phyloP scores from a whole-genome alignment of 2,888 invertebrate species.

The Apotomis betuletana region DNA sequence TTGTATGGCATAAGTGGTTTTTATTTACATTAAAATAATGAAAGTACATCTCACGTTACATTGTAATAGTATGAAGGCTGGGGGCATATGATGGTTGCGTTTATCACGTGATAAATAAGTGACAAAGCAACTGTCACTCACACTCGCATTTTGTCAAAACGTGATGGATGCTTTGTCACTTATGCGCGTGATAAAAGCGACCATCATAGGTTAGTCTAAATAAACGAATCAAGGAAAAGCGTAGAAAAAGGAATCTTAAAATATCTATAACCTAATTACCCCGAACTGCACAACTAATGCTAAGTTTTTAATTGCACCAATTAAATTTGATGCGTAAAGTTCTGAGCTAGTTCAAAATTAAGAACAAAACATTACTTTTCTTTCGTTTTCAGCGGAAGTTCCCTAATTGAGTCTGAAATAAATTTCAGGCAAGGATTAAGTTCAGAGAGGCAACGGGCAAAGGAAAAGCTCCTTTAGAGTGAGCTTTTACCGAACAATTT shows the following conservation, averaged over 20 bases:
- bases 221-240: no score
- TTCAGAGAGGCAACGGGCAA: conserved; percentile 41
- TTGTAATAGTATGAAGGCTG: no score
- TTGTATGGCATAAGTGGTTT: no score
- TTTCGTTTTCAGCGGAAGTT: conserved; percentile 42
- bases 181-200: no score
- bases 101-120: no score
- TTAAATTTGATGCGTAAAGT: conserved; percentile 24
- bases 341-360: conserved; percentile 25
- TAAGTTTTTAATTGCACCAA: conserved; percentile 20
- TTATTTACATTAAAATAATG: no score
- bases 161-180: no score
- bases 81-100: no score
- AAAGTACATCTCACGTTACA: no score
- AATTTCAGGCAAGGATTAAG: conserved; percentile 46
- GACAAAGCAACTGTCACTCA: no score
- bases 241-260: neutral
- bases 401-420: conserved; percentile 46
- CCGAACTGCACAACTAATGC: neutral
- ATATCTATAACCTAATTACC: neutral
- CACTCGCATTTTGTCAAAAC: no score
- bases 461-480: conserved; percentile 42
- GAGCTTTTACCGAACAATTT: conserved; percentile 44
- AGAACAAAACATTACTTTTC: conserved; percentile 40
- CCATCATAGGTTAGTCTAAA: no score